Percentiles rank a stretch among this genome's conserved stretches.
Evolutionary conservation across 2,797 vertebrate genomes (phyloP).

Genomic region (Rhadinocentrus ornatus): DNA sequence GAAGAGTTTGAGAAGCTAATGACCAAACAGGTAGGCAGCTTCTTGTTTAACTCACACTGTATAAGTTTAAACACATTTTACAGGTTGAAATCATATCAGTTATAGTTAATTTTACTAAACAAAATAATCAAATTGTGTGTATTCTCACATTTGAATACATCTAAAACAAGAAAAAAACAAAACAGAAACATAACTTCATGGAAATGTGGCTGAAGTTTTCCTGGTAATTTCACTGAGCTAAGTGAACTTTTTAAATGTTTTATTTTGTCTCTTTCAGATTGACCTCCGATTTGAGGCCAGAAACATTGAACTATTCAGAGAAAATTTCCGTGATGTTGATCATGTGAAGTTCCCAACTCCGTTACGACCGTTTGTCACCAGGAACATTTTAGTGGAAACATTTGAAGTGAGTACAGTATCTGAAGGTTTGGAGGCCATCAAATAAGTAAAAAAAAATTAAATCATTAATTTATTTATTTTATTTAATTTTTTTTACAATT

Average conservation of each 20-base stretch:
- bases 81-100: not conserved
- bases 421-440: not conserved
- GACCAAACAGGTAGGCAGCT: constrained; percentile 93
- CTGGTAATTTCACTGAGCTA: not conserved
- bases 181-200: not conserved
- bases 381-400: constrained; percentile 91
- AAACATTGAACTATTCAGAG: constrained; percentile 91
- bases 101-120: not conserved
- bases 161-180: not conserved
- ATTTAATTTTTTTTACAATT: not conserved
- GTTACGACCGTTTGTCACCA: constrained; percentile 89
- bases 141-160: not conserved
- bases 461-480: not conserved
- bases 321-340: constrained; percentile 87
- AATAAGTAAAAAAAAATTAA: not conserved
- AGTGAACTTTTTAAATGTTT: not conserved
- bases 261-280: constrained; percentile 77
- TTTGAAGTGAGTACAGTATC: constrained; percentile 86
- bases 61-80: not conserved
- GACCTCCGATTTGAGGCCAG: constrained; percentile 92
- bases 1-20: constrained; percentile 97
- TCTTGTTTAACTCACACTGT: not conserved
- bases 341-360: constrained; percentile 93
- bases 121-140: not conserved
- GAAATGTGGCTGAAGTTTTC: not conserved